Conservation (phyloP, 2,888 invertebrate species). For the Eilema sororculum region DNA sequence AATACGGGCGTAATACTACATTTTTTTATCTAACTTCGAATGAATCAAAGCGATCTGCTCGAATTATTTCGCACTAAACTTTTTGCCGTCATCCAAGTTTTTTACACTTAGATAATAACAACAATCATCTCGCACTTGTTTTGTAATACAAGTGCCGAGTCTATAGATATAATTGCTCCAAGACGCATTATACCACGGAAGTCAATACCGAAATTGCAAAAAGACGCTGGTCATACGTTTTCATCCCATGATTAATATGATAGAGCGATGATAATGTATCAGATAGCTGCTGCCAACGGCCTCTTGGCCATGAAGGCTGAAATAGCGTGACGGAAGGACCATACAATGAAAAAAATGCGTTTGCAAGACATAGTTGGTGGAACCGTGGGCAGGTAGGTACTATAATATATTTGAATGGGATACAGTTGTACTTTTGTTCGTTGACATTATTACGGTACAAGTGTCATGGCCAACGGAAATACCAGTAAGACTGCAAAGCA, state of each 20-base stretch:
- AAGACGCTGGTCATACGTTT: conserved; percentile 38
- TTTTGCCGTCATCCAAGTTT: conserved; percentile 61
- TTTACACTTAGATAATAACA: conserved; percentile 54
- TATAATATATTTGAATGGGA: conserved; percentile 51
- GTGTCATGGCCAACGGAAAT: conserved; percentile 57
- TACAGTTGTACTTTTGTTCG: conserved; percentile 54
- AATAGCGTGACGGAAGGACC: conserved; percentile 67
- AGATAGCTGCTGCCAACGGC: conserved; percentile 58
- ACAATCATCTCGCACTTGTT: conserved; percentile 58
- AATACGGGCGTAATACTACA: conserved; percentile 35
- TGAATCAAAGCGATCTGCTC: conserved; percentile 72
- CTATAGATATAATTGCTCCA: conserved; percentile 43
- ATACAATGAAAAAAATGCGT: conserved; percentile 57
- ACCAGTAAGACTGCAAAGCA: conserved; percentile 22
- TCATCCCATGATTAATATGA: conserved; percentile 27
- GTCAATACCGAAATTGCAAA: conserved; percentile 44
- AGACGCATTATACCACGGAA: conserved; percentile 53
- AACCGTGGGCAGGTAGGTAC: conserved; percentile 33
- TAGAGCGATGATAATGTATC: conserved; percentile 49
- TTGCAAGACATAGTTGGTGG: conserved; percentile 53
- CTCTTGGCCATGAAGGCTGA: conserved; percentile 67
- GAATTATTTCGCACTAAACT: conserved; percentile 65
- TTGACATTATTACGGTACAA: conserved; percentile 52
- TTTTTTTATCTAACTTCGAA: conserved; percentile 59
- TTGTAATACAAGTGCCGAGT: conserved; percentile 29